Evolutionary conservation across 2,797 vertebrate genomes (phyloP), one percentile per base, ranked within the genome.

Genomic region (Danio aesculapii): DNA sequence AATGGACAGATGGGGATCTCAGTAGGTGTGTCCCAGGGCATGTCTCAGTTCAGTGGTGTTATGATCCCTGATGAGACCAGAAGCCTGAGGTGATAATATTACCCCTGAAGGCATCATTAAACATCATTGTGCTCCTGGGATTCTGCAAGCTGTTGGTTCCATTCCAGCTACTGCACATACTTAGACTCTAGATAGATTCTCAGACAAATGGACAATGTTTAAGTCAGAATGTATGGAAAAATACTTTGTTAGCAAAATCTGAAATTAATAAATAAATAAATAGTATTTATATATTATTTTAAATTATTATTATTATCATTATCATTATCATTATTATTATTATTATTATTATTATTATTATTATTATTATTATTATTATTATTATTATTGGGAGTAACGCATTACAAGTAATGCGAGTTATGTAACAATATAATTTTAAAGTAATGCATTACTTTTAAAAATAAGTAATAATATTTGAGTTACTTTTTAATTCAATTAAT

Each of bases 41-140:
- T 77, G 71, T 74, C 30, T 7, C 46, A 62, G 50, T 47, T 73
- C 53, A 73, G 70, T 73, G 12, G 70, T 55, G 52, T 77, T 77
- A 77, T 77, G 75, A 67, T 77, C 75, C 63, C 52, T 77, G 75
- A 68, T 43, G 6, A 30, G 50, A 55, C 50, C 6, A 58, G 43
- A 77, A 58, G 43, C 43, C 63, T 13, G 19, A 68, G 64, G 64
- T 69, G 53, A 78, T 78, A 59, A 69, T 78, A 69, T 78, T 30
- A 30, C 30, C 64, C 44, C n/a, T 69, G 11, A 69, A 78, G 76
- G 63, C 44, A 43, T 78, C 64, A 59, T 78, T 78, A 78, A 49
- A 69, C 64, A 59, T 78, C 69, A 78, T 69, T 50, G 64, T 69
- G 44, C 19, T 13, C 7, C 12, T 13, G 14, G 21, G 13, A 47